A percentile compares a stretch with the other conserved stretches of the same genome.
Conservation (phyloP, 2,797 vertebrate genomes). For the Rallus crepitans region DNA sequence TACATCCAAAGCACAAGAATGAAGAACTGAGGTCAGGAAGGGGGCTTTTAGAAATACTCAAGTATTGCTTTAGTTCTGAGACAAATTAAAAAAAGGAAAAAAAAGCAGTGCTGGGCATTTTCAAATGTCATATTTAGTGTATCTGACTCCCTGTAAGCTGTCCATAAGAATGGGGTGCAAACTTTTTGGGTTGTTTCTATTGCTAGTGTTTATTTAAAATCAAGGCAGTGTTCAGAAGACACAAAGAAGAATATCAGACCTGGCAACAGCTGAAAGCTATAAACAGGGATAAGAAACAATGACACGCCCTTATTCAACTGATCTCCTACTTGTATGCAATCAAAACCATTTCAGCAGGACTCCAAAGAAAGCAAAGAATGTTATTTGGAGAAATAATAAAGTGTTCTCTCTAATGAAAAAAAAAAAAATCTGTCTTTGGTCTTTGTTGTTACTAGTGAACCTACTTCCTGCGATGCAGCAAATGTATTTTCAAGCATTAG, state of each 20-base stretch:
- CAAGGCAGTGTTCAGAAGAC: neutral
- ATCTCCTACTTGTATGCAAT: slow-evolving; percentile 19
- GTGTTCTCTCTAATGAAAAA: slow-evolving; percentile 15
- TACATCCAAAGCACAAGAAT: neutral
- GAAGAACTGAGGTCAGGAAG: neutral
- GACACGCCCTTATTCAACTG: slow-evolving; percentile 21
- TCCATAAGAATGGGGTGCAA: neutral
- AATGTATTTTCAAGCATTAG: neutral
- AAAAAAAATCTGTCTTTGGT: neutral
- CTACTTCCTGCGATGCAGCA: neutral
- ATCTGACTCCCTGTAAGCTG: neutral
- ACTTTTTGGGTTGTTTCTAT: neutral
- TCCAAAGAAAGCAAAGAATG: slow-evolving; percentile 42
- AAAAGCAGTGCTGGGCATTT: neutral
- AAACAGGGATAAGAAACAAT: neutral
- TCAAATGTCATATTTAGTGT: neutral
- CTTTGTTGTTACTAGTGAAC: slow-evolving; percentile 9
- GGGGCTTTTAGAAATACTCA: neutral
- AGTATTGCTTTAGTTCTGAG: neutral
- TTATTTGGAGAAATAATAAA: slow-evolving; percentile 59
- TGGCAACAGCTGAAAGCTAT: neutral
- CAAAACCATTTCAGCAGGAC: slow-evolving; percentile 14
- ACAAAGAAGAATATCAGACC: neutral
- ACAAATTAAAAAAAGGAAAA: neutral
- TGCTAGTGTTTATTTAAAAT: neutral